Base-by-base conservation (phyloP, 2,113 vertebrate genomes). In the Malurus alboscapulatus region DNA sequence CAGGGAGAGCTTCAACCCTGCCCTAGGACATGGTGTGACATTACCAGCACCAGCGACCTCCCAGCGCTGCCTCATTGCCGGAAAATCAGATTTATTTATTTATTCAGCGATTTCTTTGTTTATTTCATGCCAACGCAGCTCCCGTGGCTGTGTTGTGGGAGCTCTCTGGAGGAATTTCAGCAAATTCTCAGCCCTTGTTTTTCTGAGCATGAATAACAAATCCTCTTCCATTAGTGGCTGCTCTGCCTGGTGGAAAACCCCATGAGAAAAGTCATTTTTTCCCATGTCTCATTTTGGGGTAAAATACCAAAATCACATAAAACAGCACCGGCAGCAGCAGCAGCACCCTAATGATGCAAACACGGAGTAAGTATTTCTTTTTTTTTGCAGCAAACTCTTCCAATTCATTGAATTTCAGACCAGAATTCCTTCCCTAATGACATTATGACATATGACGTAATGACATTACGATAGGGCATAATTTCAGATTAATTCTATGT, bases 11-110 rank as follows among this genome's bases (percentile, higher is more conserved):
- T 67, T 63, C 16, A 40, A 14, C 22, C 73, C 69, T 76, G 50
- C 36, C 38, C 36, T 14, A 24, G 21, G 30, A 14, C 2, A 0
- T 7, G 30, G 36, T n/a, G 34, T 18, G 34, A 25, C 6, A 8
- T 57, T 4, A 61, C 34, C 25, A 21, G 9, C 19, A 13, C 26
- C 14, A 51, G 17, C 20, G 40, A 2, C 29, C 16, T 7, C 51
- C 17, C 32, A 14, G 10, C 1, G 44, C n/a, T 38, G 26, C 30
- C 29, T n/a, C 12, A 8, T 10, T 25, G 42, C 27, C 61, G 32
- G 40, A 51, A 61, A 8, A 4, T 55, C 22, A 30, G 21, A 14
- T 26, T 47, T 24, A 42, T 68, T 53, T 61, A 75, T 76, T 81
- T 30, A 38, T 81, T 75, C 62, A 66, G 69, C 15, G 5, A 1